These are phyloP conservation scores for Caranx melampygus DNA, from an alignment of 2,113 vertebrate genomes.

Conservation along the genomic window DNA sequence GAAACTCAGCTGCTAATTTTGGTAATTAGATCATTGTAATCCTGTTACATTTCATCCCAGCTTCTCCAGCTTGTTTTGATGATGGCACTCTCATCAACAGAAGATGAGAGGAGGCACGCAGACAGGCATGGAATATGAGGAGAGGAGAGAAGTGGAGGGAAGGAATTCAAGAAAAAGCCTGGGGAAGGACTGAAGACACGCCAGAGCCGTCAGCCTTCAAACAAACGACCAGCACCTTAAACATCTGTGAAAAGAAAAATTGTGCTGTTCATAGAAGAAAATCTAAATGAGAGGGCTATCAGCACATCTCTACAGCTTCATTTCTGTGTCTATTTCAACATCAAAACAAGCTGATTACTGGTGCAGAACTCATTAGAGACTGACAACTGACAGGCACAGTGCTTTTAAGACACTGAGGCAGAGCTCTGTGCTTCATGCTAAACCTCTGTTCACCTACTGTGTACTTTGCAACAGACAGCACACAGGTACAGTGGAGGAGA, in stretches of 20 bases:
- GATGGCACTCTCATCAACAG: conserved; percentile 40
- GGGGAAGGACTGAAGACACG: conserved; percentile 21
- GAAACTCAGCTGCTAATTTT: conserved; percentile 37
- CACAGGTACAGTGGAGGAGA: conserved; percentile 48
- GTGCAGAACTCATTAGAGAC: conserved; percentile 52
- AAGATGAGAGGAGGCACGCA: conserved; percentile 38
- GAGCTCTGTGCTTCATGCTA: conserved; percentile 18
- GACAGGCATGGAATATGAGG: conserved; percentile 39
- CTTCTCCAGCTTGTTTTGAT: conserved; percentile 53
- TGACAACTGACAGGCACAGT: conserved; percentile 21
- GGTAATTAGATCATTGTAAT: conserved; percentile 59
- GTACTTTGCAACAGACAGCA: conserved; percentile 20
- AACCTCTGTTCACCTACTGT: conserved; percentile 16
- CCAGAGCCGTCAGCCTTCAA: conserved; percentile 34
- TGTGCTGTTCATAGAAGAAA: conserved; percentile 22
- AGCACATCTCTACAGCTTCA: conserved; percentile 32
- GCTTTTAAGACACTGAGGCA: conserved; percentile 20
- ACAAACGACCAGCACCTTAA: conserved; percentile 38
- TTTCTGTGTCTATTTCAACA: conserved; percentile 22
- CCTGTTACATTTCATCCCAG: conserved; percentile 42
- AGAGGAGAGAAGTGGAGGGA: conserved; percentile 30
- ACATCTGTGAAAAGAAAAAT: conserved; percentile 48
- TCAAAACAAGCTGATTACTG: conserved; percentile 42
- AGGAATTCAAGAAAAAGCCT: conserved; percentile 10
- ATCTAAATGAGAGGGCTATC: conserved; percentile 23